A percentile compares a stretch with the other conserved stretches of the same genome.
Evolutionary conservation across 2,888 invertebrate genomes (phyloP).

Genomic region (Drosophila anomalata): DNA sequence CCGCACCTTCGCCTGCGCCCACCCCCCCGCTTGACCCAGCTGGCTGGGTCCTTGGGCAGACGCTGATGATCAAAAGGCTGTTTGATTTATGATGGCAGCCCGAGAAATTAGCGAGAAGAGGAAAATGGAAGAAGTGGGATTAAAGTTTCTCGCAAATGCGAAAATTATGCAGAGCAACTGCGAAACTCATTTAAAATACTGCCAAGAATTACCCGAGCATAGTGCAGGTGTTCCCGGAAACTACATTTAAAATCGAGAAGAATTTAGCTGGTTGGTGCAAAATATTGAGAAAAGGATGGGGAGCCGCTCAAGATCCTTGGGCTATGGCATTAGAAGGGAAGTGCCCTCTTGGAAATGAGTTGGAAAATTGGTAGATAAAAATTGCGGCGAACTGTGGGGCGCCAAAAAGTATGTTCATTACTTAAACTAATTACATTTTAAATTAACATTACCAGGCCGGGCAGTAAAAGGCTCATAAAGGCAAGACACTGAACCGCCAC

Average conservation of each 20-base stretch:
- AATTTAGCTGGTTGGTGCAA: background rate
- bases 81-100: slow-evolving; percentile 73
- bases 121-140: slow-evolving; percentile 24
- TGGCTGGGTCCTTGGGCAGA: slow-evolving; percentile 11
- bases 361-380: slow-evolving; percentile 56
- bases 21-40: background rate
- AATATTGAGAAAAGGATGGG: background rate
- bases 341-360: slow-evolving; percentile 24
- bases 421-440: slow-evolving; percentile 80
- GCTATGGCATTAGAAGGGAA: background rate
- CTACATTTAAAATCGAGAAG: background rate
- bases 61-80: slow-evolving; percentile 74
- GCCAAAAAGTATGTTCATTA: slow-evolving; percentile 78
- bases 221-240: slow-evolving; percentile 22
- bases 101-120: slow-evolving; percentile 62
- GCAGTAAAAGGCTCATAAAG: slow-evolving; percentile 64
- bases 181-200: slow-evolving; percentile 68
- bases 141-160: slow-evolving; percentile 68
- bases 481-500: slow-evolving; percentile 21
- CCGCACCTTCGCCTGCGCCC: slow-evolving; percentile 4
- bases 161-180: slow-evolving; percentile 66
- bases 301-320: background rate
- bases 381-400: slow-evolving; percentile 25
- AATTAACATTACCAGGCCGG: slow-evolving; percentile 66
- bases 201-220: slow-evolving; percentile 31